phyloP scores from a whole-genome alignment of 1,140 invertebrate species.

The Delia radicum region DNA sequence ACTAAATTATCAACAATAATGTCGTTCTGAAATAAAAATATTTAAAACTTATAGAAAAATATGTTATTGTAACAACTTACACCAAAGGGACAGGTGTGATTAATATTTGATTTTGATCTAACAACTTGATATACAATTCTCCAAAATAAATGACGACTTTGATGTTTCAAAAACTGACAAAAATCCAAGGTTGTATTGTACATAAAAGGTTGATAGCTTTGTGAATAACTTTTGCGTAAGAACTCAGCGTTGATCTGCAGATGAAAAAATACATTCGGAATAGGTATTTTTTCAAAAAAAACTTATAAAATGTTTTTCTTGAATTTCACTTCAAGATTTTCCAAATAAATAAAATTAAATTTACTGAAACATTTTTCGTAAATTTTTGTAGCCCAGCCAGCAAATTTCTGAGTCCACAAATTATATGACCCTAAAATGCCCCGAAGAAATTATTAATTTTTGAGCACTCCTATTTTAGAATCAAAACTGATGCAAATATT shows the following conservation, averaged over 20 bases:
- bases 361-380: too few relatives aligned
- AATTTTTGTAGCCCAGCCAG: too few relatives aligned
- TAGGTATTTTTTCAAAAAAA: too few relatives aligned
- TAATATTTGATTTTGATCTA: neutral
- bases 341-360: too few relatives aligned
- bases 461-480: too few relatives aligned
- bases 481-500: too few relatives aligned
- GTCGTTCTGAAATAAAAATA: neutral
- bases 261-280: too few relatives aligned
- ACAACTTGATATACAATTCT: neutral
- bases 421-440: too few relatives aligned
- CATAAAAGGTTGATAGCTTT: neutral
- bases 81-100: slow-evolving; percentile 13
- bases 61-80: neutral
- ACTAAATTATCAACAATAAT: neutral
- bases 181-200: neutral
- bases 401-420: too few relatives aligned
- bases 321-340: too few relatives aligned
- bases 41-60: neutral
- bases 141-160: neutral
- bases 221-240: neutral
- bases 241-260: neutral
- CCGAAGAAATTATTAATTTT: too few relatives aligned
- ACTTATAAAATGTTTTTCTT: too few relatives aligned
- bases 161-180: neutral